Base-by-base conservation (phyloP, 2,888 invertebrate genomes). In the Zootermopsis nevadensis region DNA sequence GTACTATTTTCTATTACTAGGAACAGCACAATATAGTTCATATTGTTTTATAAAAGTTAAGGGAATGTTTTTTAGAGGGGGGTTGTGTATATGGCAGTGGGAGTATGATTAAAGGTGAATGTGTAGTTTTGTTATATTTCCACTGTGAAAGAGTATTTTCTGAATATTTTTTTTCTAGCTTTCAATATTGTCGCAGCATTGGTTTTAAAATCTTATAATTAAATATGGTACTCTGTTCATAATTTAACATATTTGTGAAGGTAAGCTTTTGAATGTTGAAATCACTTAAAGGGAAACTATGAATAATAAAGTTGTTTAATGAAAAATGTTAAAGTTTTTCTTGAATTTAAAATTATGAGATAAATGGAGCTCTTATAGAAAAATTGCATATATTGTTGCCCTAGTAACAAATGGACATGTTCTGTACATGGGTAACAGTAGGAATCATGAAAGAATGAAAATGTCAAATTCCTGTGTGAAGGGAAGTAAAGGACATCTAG, bases 261-360 rank as follows among this genome's bases (percentile, higher is more conserved):
- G 27, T 27, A 67, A 33, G 4, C 30, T 27, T 69, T 31, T 69
- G 31, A 15, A 38, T 74, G 74, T 38, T 35, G 74, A 38, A 27
- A 35, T 22, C 38, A 38, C n/a, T 74, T 74, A n/a, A 38, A 38
- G 74, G 74, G 33, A 38, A 38, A 38, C 74, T 74, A n/a, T 38
- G 38, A 38, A 38, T 74, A 74, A 74, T 74, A 74, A 74, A 74
- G 1, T 74, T 74, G 74, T 74, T 74, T 7, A 22, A 42, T 60
- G 27, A 60, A 60, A 60, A 27, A 60, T 60, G 6, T 27, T 48
- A 19, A 48, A 48, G 3, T 66, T 27, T 66, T 66, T 66, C n/a
- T 48, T 48, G 48, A 42, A 42, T 42, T 42, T 12, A 48, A 48
- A 48, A 48, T n/a, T 48, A 48, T 48, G 8, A 48, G 42, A 48